Percentiles rank a stretch among this genome's conserved stretches.
phyloP scores from a whole-genome alignment of 2,888 invertebrate genomes.

The Cantharis flavilabris region DNA sequence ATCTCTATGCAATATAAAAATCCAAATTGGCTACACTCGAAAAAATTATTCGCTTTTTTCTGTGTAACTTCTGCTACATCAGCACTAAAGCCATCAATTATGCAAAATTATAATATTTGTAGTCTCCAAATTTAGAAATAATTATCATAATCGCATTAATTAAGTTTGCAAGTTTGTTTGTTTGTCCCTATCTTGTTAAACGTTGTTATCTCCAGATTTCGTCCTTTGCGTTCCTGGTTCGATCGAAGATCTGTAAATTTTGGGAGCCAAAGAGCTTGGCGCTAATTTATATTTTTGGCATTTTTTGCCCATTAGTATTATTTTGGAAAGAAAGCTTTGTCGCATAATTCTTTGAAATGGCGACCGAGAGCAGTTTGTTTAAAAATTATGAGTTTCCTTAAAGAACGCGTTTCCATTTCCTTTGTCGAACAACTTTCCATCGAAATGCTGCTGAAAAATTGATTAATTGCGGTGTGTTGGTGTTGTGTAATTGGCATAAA shows the following conservation, averaged over 20 bases:
- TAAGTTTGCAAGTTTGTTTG: no score
- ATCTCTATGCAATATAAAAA: not conserved
- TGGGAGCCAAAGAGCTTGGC: constrained; percentile 26
- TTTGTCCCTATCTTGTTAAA: no score
- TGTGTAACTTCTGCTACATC: no score
- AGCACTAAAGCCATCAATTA: no score
- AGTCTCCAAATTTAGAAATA: no score
- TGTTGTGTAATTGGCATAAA: not conserved
- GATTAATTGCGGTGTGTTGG: constrained; percentile 3
- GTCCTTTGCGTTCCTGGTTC: no score
- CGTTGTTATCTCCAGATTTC: no score
- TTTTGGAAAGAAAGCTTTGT: constrained; percentile 32
- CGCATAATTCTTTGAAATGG: constrained; percentile 36
- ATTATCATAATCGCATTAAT: no score
- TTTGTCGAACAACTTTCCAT: not conserved
- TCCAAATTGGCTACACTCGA: not conserved
- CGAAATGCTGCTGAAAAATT: constrained; percentile 7
- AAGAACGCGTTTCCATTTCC: constrained; percentile 19
- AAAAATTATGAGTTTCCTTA: constrained; percentile 25
- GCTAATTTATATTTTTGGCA: constrained; percentile 35
- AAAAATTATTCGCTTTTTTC: not conserved
- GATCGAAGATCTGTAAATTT: not conserved
- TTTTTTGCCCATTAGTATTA: constrained; percentile 42
- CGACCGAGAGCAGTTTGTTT: constrained; percentile 27
- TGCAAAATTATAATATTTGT: no score